Evolutionary conservation across 2,888 invertebrate species (phyloP).

Genomic region (Scotopteryx bipunctaria): DNA sequence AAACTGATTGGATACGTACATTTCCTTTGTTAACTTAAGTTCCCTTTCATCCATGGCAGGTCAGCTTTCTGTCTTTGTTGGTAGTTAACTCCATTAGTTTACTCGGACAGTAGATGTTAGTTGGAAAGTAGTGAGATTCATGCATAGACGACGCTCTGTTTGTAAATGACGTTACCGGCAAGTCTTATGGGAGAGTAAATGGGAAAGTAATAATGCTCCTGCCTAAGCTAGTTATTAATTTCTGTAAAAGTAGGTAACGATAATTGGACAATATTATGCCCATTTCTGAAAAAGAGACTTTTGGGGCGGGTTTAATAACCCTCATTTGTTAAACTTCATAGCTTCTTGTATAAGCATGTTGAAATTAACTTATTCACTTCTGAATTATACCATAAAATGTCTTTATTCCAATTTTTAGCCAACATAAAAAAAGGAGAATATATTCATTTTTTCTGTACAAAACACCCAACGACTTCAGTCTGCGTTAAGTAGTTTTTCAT

Average conservation of each 20-base stretch:
- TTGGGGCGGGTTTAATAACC: background rate
- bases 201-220: background rate
- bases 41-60: slow-evolving; percentile 8
- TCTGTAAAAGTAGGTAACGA: background rate
- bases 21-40: slow-evolving; percentile 19
- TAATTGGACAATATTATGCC: background rate
- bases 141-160: background rate
- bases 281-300: background rate
- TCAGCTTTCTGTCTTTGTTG: background rate
- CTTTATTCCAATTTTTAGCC: no score
- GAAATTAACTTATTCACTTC: no score
- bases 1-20: slow-evolving; percentile 11
- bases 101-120: background rate
- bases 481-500: no score
- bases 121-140: background rate
- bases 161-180: background rate
- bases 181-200: slow-evolving; percentile 1
- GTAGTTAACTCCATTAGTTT: background rate
- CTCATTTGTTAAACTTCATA: no score
- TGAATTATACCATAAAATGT: no score
- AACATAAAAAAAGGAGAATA: no score
- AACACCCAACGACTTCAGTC: no score
- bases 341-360: no score
- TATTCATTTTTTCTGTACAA: no score
- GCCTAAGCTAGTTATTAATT: background rate